Base-by-base conservation (phyloP, 92 coral and sea anemone genomes). In the Parazoanthus darwini region DNA sequence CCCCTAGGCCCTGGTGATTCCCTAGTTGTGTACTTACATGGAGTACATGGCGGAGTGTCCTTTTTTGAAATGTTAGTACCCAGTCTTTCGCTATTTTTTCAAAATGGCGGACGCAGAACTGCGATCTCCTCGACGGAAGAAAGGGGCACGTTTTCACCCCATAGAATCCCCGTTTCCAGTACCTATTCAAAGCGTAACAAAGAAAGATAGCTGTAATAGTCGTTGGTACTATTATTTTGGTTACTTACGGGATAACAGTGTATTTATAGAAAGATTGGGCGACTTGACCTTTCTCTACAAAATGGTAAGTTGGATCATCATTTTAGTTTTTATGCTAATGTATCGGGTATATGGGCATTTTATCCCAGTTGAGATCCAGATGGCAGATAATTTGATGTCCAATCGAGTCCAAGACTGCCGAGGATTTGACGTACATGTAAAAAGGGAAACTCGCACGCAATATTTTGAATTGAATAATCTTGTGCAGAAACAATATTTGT, bases 141-240 rank as follows among this genome's bases (percentile, higher is more conserved):
- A 92, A 92, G 97, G 98, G 26, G 94, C 94, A 5, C 92, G 89
- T 63, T 88, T 59, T 42, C 89, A 89, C 29, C 93, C 93, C 9
- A 88, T 91, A 87, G 98, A 94, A 26, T 81, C 94, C 29, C 98
- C 99, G 33, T 96, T 96, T 88, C 99, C 99, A 15, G 90, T 96
- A 71, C 99, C 99, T 4, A 86, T 92, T 65, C 94, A 95, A 86
- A 95, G 91, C 50, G 80, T 95, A 23, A 93, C 98, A 26, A 79
- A 70, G 74, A 93, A 94, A 82, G 90, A 84, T 50, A 46, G 91
- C 36, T 90, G 90, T 82, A 92, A 86, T 44, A 89, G 90, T 23
- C 86, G 95, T 67, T 96, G 99, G 99, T 96, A 91, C 81, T 96
- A 92, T 80, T 96, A 96, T 82, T 92, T 93, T 71, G 99, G 99